Conservation (phyloP, 2,888 invertebrate species). For the Prenolepis imparis region DNA sequence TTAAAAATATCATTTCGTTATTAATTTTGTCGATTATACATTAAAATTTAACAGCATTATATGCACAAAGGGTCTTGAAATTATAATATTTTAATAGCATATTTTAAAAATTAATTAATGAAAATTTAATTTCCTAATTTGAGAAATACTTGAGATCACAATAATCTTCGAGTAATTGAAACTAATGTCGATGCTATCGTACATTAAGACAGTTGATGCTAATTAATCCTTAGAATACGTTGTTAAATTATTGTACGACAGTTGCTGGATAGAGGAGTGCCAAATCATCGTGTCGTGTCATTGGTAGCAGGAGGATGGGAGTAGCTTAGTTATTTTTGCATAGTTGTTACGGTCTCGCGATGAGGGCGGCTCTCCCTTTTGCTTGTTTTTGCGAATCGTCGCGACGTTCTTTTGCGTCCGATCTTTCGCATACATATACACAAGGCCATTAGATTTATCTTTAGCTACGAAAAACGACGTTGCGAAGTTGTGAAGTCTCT, state of each 20-base stretch:
- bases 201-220: background rate
- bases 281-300: constrained; percentile 48
- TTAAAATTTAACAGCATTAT: background rate
- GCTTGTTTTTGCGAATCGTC: constrained; percentile 67
- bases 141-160: background rate
- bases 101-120: background rate
- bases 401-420: constrained; percentile 63
- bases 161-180: background rate
- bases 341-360: constrained; percentile 38
- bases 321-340: constrained; percentile 67
- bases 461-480: constrained; percentile 68
- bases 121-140: no score
- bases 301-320: constrained; percentile 8
- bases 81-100: background rate
- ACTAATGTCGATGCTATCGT: background rate
- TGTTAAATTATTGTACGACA: background rate
- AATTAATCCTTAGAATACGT: background rate
- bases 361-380: constrained; percentile 55
- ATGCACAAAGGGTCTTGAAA: background rate
- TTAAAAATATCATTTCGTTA: background rate
- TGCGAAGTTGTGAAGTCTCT: constrained; percentile 40
- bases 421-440: constrained; percentile 47
- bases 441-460: constrained; percentile 75
- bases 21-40: background rate
- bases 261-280: background rate